Evolutionary conservation across 2,113 vertebrate species (phyloP), one percentile per base, ranked within the genome.

Genomic region (Motacilla alba): DNA sequence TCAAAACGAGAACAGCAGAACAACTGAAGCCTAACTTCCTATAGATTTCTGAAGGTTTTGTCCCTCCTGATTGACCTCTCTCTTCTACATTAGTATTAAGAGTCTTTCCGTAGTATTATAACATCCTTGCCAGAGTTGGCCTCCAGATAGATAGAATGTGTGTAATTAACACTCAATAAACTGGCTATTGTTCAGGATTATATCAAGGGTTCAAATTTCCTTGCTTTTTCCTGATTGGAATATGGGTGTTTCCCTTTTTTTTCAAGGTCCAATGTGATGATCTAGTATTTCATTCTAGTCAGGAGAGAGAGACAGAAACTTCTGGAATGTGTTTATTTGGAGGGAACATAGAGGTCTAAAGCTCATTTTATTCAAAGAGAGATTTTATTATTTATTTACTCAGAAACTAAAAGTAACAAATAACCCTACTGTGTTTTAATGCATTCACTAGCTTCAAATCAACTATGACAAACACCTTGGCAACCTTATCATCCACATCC

Each of bases 391-490:
- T n/a, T n/a, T n/a, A n/a, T n/a, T n/a, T n/a, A n/a, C n/a, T 81
- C 68, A 41, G 30, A 19, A 62, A 55, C 18, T 56, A 80, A 39
- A 88, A 79, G 27, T 52, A 76, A 68, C 21, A 69, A 68, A 55
- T 95, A 49, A 94, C 55, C 22, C 41, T 39, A 24, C 47, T 72
- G 20, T 96, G 46, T 89, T 96, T 94, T 96, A 56, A 92, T 97
- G 5, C 66, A n/a, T 62, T 83, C 56, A 95, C 69, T 97, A 99
- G 99, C 99, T 99, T 96, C 99, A 99, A 98, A 98, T 99, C 98
- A 99, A 98, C 98, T 99, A 99, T 91, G 99, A 99, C 98, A 99
- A 98, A 90, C 99, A 99, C 95, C 98, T 99, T 93, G 99, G 99
- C 95, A 99, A 99, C 97, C 97, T 99, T 70, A 99, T 99, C 94